These are phyloP conservation scores for Intellagama lesueurii DNA, from an alignment of 2,797 vertebrate species.

Conservation along the genomic window DNA sequence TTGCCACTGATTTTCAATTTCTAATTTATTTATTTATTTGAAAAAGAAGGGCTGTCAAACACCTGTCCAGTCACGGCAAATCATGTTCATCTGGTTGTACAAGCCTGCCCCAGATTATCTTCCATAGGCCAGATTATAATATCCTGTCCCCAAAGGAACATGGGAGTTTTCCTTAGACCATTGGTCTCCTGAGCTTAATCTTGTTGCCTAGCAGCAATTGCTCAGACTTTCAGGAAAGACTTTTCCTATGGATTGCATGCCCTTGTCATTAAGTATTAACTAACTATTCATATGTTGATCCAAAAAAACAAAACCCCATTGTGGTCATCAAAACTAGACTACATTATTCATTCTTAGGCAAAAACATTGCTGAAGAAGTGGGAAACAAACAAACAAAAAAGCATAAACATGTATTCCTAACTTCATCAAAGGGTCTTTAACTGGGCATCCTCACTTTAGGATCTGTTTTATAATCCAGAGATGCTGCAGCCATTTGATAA, in stretches of 20 bases:
- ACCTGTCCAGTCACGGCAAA: not conserved
- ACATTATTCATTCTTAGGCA: not conserved
- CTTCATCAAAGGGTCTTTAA: not conserved
- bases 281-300: not conserved
- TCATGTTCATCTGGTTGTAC: not conserved
- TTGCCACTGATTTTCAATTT: not conserved
- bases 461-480: constrained; percentile 71
- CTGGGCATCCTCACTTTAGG: constrained; percentile 61
- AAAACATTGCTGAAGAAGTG: not conserved
- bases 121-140: not conserved
- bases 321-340: not conserved
- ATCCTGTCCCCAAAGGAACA: not conserved
- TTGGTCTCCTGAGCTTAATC: too few relatives aligned
- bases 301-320: not conserved
- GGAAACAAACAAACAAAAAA: not conserved
- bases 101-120: not conserved
- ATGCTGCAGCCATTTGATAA: constrained; percentile 64
- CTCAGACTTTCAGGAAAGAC: not conserved
- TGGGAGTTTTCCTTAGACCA: not conserved
- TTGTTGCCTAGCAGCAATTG: not conserved
- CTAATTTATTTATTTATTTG: too few relatives aligned
- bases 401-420: constrained; percentile 22
- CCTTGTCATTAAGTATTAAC: not conserved
- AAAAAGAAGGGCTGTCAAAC: not conserved
- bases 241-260: not conserved